Conservation (phyloP, 2,113 vertebrate species). For the Anhinga anhinga region DNA sequence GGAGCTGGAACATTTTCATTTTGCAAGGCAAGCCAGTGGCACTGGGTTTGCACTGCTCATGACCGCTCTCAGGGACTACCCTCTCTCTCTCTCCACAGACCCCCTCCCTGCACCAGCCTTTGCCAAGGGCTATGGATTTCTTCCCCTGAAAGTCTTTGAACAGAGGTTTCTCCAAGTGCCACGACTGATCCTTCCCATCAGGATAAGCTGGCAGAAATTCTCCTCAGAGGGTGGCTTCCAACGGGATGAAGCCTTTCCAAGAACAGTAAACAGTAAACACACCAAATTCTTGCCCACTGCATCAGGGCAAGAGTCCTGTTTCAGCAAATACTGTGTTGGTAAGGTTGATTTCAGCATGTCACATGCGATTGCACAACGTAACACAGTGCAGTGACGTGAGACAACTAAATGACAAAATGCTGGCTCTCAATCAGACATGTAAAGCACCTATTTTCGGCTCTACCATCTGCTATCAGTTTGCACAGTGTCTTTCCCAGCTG, state of each 20-base stretch:
- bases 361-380: background rate
- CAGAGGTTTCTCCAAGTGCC: background rate
- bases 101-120: background rate
- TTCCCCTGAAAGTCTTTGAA: background rate
- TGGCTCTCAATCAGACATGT: conserved; percentile 44
- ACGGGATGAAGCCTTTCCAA: background rate
- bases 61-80: background rate
- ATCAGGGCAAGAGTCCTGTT: background rate
- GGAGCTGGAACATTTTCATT: conserved; percentile 19
- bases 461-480: conserved; percentile 50
- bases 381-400: background rate
- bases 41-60: background rate
- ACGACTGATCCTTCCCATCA: background rate
- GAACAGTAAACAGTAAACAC: conserved; percentile 6
- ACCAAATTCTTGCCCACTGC: background rate
- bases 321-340: background rate
- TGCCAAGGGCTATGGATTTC: background rate
- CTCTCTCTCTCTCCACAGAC: background rate
- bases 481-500: conserved; percentile 36
- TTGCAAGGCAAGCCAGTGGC: background rate
- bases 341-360: background rate
- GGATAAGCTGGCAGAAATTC: background rate
- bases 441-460: conserved; percentile 49
- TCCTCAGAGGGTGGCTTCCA: background rate
- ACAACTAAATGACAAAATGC: conserved; percentile 52